phyloP scores from a whole-genome alignment of 2,888 invertebrate genomes.

The Pachydiplax longipennis region DNA sequence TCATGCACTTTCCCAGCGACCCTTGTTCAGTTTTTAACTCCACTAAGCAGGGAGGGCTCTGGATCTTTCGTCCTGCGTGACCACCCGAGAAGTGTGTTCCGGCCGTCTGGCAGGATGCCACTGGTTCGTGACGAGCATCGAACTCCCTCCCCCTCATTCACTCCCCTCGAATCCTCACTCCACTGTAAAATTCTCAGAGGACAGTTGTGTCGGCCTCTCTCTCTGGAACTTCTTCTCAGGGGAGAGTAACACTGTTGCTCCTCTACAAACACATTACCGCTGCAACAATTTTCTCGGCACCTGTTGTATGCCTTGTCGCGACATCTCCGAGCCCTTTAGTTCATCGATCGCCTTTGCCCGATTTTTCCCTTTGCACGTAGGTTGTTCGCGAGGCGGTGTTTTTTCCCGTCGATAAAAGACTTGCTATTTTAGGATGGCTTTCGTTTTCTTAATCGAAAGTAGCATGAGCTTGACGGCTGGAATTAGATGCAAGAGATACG shows the following conservation, averaged over 20 bases:
- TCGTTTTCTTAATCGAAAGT: no score
- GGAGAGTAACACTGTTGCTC: neutral
- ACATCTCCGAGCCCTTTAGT: neutral
- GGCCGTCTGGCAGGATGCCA: slow-evolving; percentile 40
- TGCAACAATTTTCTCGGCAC: neutral
- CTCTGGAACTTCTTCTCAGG: neutral
- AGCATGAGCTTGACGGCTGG: no score
- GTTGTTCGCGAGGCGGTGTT: no score
- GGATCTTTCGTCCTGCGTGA: neutral
- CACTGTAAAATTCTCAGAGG: neutral
- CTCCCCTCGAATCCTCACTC: neutral
- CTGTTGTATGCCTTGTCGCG: neutral
- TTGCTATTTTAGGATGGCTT: no score
- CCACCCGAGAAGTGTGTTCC: slow-evolving; percentile 8
- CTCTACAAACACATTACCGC: neutral
- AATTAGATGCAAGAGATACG: no score
- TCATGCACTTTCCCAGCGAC: neutral
- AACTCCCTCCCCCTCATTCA: neutral
- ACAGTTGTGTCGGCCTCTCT: neutral
- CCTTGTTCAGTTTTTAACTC: neutral
- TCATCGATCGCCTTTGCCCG: neutral
- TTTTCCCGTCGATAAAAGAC: no score
- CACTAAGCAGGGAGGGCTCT: neutral
- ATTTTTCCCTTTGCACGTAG: neutral
- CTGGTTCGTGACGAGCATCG: slow-evolving; percentile 43